Percentiles rank a stretch among this genome's conserved stretches.
Evolutionary conservation across 2,797 vertebrate genomes (phyloP).

Genomic region (Sternarchorhynchus goeldii): DNA sequence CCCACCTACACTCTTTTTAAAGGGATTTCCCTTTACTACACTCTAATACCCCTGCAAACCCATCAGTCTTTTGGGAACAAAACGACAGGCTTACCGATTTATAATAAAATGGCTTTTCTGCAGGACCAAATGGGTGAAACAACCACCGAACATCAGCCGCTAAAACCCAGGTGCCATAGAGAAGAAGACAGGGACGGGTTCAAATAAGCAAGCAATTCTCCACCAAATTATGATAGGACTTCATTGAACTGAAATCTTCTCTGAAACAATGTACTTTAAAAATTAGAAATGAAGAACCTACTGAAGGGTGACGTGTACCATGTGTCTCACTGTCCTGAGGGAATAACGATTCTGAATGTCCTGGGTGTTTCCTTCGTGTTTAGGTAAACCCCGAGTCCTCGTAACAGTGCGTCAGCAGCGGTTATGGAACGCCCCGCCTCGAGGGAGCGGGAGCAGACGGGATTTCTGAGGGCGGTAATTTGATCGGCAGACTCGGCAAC

Average conservation of each 20-base stretch:
- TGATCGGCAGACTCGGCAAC: neutral
- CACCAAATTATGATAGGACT: too few relatives aligned
- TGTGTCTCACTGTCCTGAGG: neutral
- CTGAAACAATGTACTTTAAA: too few relatives aligned
- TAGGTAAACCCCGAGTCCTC: conserved; percentile 23
- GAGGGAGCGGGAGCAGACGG: neutral
- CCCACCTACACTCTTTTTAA: neutral
- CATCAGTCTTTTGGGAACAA: neutral
- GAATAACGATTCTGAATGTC: conserved; percentile 14
- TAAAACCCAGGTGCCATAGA: too few relatives aligned
- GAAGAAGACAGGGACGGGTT: too few relatives aligned
- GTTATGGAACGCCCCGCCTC: neutral
- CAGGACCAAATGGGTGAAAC: too few relatives aligned
- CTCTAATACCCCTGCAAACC: neutral
- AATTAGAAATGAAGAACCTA: too few relatives aligned
- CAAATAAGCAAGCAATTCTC: too few relatives aligned
- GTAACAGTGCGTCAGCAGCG: conserved; percentile 1
- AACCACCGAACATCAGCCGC: too few relatives aligned
- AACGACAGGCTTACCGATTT: too few relatives aligned
- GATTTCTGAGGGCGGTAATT: neutral
- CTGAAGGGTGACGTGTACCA: too few relatives aligned
- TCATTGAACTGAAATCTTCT: too few relatives aligned
- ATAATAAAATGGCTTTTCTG: too few relatives aligned
- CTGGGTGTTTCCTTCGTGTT: conserved; percentile 3
- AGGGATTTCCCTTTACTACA: conserved; percentile 18